Percentiles rank a stretch among this genome's conserved stretches.
These are phyloP conservation scores for Archocentrus centrarchus DNA, from an alignment of 2,113 vertebrate species.

Conservation along the genomic window DNA sequence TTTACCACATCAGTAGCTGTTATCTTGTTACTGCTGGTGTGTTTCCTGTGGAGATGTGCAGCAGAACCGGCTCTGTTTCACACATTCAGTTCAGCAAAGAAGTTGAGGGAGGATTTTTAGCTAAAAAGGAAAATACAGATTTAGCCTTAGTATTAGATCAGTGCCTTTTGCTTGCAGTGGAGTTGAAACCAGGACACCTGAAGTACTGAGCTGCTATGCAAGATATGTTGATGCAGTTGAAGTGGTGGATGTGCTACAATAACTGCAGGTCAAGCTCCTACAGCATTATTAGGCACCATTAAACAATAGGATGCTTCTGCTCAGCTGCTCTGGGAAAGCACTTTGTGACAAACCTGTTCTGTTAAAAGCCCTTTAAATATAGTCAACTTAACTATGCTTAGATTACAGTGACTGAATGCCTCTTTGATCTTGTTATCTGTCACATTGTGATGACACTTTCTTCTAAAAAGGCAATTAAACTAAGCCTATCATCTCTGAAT, in stretches of 20 bases:
- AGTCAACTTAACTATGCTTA: constrained; percentile 15
- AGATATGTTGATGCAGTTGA: constrained; percentile 6
- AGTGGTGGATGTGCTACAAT: constrained; percentile 13
- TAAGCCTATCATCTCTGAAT: constrained; percentile 63
- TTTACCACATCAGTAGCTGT: constrained; percentile 15
- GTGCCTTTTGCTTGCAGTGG: not conserved
- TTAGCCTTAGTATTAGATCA: constrained; percentile 2
- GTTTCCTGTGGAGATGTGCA: not conserved
- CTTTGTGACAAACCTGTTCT: constrained; percentile 39
- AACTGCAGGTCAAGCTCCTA: constrained; percentile 56
- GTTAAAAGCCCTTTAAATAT: constrained; percentile 47
- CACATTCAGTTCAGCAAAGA: not conserved
- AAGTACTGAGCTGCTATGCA: not conserved
- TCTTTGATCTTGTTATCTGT: constrained; percentile 60
- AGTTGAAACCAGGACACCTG: not conserved
- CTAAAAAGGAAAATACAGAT: constrained; percentile 4
- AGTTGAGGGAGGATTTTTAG: not conserved
- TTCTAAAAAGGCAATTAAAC: constrained; percentile 66
- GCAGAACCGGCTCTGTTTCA: not conserved
- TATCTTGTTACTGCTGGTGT: constrained; percentile 15
- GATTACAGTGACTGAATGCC: constrained; percentile 37
- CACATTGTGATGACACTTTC: constrained; percentile 67
- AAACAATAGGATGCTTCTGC: constrained; percentile 32
- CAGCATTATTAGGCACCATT: constrained; percentile 40
- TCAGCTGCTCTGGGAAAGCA: constrained; percentile 27